phyloP scores from a whole-genome alignment of 2,113 vertebrate species.

The Suncus etruscus region DNA sequence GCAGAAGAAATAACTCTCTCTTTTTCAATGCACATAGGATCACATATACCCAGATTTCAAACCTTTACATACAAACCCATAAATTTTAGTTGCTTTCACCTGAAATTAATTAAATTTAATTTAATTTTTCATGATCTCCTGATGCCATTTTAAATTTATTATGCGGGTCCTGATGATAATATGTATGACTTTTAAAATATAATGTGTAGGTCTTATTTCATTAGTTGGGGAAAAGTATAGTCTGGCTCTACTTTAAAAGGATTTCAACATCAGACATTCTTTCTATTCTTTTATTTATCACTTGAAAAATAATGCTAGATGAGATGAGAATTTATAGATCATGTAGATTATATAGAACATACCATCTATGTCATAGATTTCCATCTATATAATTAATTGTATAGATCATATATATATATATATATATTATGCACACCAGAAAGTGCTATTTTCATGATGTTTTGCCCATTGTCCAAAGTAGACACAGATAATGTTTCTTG shows the following conservation, averaged over 20 bases:
- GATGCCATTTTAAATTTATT: not conserved
- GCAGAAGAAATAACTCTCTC: not conserved
- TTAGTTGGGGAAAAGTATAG: constrained; percentile 46
- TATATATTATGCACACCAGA: not conserved
- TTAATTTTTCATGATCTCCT: constrained; percentile 7
- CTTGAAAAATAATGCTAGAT: constrained; percentile 56
- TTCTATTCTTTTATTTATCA: constrained; percentile 63
- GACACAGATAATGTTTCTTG: not conserved
- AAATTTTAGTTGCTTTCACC: not conserved
- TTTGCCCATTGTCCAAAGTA: not conserved
- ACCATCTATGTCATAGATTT: too few species aligned
- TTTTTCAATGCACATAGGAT: not conserved
- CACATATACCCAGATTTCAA: not conserved
- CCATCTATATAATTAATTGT: too few species aligned
- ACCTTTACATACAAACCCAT: not conserved
- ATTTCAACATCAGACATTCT: constrained; percentile 52
- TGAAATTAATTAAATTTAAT: not conserved
- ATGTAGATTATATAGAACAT: too few species aligned
- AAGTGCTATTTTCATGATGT: constrained; percentile 24
- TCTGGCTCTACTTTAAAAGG: constrained; percentile 48
- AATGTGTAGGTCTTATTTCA: not conserved
- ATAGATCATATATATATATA: too few species aligned
- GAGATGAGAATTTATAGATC: constrained; percentile 16
- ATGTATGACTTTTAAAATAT: constrained; percentile 6
- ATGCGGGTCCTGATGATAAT: not conserved